phyloP scores from a whole-genome alignment of 1,140 invertebrate species.

The Neodiprion virginianus region DNA sequence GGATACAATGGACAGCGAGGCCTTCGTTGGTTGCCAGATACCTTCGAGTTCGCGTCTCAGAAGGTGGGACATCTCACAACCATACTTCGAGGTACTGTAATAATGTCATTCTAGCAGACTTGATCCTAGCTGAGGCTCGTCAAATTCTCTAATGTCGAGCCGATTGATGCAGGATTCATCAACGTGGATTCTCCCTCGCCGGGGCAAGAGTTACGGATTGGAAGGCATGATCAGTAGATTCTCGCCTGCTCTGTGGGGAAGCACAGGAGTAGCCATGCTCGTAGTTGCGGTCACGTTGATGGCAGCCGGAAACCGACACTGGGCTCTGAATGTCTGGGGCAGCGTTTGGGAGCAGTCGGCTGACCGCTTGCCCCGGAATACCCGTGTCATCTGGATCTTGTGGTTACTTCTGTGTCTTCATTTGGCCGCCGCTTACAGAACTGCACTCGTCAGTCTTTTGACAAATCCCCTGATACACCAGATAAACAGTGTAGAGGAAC shows the following conservation, averaged over 20 bases:
- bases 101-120: no score
- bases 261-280: neutral
- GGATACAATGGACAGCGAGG: neutral
- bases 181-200: neutral
- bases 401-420: neutral
- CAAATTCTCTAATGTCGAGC: no score
- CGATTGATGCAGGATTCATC: neutral
- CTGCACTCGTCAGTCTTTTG: neutral
- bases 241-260: neutral
- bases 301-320: neutral
- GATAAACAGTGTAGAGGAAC: neutral
- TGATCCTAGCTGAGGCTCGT: no score
- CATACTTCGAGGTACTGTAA: neutral
- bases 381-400: neutral
- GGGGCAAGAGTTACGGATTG: neutral
- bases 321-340: neutral
- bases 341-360: neutral
- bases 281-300: neutral
- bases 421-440: neutral
- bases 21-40: neutral
- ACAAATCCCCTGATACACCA: neutral
- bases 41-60: neutral
- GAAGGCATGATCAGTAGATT: neutral
- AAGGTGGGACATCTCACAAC: neutral
- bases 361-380: neutral